Evolutionary conservation across 2,797 vertebrate genomes (phyloP).

Genomic region (Emys orbicularis): DNA sequence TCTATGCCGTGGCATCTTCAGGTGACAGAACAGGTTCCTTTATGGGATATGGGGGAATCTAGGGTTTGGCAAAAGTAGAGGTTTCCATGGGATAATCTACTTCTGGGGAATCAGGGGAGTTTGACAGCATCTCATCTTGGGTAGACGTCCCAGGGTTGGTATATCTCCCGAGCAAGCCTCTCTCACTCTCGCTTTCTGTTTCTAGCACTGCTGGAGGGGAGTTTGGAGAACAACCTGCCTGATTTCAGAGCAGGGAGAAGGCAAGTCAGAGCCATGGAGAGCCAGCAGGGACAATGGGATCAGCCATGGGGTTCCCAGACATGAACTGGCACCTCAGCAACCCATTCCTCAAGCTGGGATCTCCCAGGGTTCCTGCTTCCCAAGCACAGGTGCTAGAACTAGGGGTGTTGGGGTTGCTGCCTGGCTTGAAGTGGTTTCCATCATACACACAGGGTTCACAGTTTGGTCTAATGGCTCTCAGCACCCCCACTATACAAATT

Average conservation of each 20-base stretch:
- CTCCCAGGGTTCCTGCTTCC: fast-evolving
- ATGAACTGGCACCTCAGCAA: not conserved
- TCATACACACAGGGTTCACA: too few species aligned
- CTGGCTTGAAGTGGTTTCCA: too few species aligned
- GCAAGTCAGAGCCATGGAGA: not conserved
- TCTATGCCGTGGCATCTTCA: not conserved
- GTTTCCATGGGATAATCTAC: not conserved
- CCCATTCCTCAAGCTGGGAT: fast-evolving
- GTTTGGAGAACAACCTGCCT: not conserved
- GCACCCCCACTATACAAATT: too few species aligned
- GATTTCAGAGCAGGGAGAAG: not conserved
- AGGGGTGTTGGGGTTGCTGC: fast-evolving
- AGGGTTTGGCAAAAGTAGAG: not conserved
- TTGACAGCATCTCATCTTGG: not conserved
- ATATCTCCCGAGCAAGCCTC: fast-evolving
- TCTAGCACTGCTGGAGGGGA: not conserved
- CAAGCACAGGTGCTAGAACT: not conserved
- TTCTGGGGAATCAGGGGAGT: fast-evolving
- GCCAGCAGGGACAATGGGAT: not conserved
- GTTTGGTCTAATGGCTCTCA: too few species aligned
- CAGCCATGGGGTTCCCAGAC: not conserved
- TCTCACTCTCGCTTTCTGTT: not conserved
- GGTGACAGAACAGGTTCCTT: not conserved
- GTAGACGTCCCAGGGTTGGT: not conserved
- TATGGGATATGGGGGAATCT: not conserved